Evolutionary conservation across 2,113 vertebrate genomes (phyloP), one percentile per base, ranked within the genome.

Genomic region (Zootoca vivipara): DNA sequence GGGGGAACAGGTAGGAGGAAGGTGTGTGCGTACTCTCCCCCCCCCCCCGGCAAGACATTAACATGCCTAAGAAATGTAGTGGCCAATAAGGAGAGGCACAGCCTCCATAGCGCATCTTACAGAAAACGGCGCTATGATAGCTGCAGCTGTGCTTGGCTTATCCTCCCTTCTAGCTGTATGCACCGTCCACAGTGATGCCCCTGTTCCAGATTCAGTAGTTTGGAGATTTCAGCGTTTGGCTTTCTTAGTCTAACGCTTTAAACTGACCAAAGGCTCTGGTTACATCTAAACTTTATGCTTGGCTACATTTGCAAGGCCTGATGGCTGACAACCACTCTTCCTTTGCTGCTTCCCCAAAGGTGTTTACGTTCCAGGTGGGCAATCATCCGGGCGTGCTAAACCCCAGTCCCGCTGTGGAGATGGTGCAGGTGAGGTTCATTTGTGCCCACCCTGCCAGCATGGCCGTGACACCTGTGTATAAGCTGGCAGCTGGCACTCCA

Each of bases 1-100:
- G 90, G 96, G 96, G 52, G 94, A 97, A 73, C 96, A 97, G 91
- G 96, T 97, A 93, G 65, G 92, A 85, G 72, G 46, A n/a, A 42
- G 75, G 3, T 20, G 24, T 4, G 22, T 7, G 52, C 3, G 20
- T 33, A 40, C 28, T 8, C 62, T 13, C 10, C 10, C 64, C 65
- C 22, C 24, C 22, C 35, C 10, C 42, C 38, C 38, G 8, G 10
- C 22, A 28, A 65, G 62, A 40, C 22, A 0, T 13, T 67, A 15
- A 20, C n/a, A 18, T 26, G 30, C n/a, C 6, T n/a, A 33, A 58
- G 78, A 58, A 33, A 65, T 2, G 7, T 9, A 62, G 26, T 7
- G 38, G 30, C 10, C 26, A 58, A 38, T 30, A 42, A 42, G 38
- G 40, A 10, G n/a, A 73, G 1, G 18, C 15, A n/a, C 33, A 38